A percentile compares a stretch with the other conserved stretches of the same genome.
Conservation (phyloP, 2,113 vertebrate genomes). For the Lagopus leucura region DNA sequence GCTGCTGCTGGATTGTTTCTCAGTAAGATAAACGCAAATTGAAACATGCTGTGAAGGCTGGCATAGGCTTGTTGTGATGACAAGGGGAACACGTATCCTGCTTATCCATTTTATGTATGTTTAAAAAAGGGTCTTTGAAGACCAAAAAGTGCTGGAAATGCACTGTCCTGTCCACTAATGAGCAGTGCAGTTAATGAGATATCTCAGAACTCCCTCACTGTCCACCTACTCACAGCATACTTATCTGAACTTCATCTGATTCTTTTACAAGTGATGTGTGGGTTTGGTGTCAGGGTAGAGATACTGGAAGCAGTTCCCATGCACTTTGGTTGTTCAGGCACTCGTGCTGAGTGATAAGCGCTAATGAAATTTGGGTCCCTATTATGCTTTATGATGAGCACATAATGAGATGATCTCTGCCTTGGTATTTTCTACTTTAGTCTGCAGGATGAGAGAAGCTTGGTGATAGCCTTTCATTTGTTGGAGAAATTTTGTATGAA, state of each 20-base stretch:
- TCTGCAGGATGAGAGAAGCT: background rate
- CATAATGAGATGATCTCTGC: background rate
- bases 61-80: background rate
- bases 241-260: conserved; percentile 2
- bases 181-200: background rate
- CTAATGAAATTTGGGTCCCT: background rate
- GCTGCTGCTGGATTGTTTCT: conserved; percentile 26
- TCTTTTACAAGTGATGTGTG: background rate
- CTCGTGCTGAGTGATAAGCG: background rate
- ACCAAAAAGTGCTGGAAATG: background rate
- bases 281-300: conserved; percentile 10
- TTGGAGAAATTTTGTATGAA: background rate
- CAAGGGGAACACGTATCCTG: background rate
- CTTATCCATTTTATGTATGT: background rate
- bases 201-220: background rate
- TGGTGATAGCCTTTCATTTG: background rate
- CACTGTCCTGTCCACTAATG: background rate
- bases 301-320: background rate
- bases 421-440: background rate
- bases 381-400: background rate
- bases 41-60: conserved; percentile 9
- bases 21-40: background rate
- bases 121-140: background rate
- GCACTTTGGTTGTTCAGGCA: background rate
- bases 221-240: background rate